Percentiles rank a stretch among this genome's conserved stretches.
Conservation (phyloP, 2,888 invertebrate species). For the Chorisops tibialis region DNA sequence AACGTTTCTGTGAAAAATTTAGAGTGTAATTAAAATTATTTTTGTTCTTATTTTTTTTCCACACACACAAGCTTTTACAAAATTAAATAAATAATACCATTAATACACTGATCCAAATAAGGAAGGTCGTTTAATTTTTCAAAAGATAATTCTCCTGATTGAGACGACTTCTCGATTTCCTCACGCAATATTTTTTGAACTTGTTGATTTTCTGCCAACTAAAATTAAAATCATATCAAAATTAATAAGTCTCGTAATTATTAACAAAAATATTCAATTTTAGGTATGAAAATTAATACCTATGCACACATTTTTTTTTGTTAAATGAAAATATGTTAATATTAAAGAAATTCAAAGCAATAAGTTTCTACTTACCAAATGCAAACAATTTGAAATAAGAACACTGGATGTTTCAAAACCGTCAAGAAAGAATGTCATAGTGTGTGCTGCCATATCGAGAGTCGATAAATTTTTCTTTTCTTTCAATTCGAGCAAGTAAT, state of each 20-base stretch:
- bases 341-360: too few species aligned
- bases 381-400: constrained; percentile 40
- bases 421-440: constrained; percentile 48
- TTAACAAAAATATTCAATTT: too few species aligned
- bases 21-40: background rate
- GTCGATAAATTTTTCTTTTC: constrained; percentile 40
- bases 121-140: constrained; percentile 43
- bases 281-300: too few species aligned
- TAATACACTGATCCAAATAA: constrained; percentile 46
- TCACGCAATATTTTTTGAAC: constrained; percentile 41
- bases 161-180: constrained; percentile 39
- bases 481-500: constrained; percentile 44
- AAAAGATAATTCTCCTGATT: constrained; percentile 37
- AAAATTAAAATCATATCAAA: background rate
- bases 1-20: constrained; percentile 3
- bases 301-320: too few species aligned
- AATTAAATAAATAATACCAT: constrained; percentile 38
- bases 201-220: constrained; percentile 40
- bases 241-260: too few species aligned
- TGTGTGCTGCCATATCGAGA: constrained; percentile 40
- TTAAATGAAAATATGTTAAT: too few species aligned
- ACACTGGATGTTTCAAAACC: constrained; percentile 48
- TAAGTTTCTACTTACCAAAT: constrained; percentile 42
- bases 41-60: too few species aligned
- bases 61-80: background rate